Percentiles rank a stretch among this genome's conserved stretches.
These are phyloP conservation scores for Ephialtes manifestator DNA, from an alignment of 2,888 invertebrate genomes.

Conservation along the genomic window DNA sequence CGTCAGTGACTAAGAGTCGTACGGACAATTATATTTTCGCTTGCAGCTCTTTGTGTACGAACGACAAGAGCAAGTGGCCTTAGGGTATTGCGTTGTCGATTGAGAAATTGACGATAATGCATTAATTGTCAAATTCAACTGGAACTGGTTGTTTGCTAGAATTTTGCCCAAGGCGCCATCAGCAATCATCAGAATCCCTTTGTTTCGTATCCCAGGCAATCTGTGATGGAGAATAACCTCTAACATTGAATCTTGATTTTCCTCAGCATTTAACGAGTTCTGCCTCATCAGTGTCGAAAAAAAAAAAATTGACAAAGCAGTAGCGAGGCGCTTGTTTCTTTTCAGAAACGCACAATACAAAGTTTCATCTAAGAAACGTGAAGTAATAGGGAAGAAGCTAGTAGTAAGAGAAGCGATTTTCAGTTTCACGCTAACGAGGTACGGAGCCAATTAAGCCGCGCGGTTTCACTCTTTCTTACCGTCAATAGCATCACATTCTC, in stretches of 20 bases:
- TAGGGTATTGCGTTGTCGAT: background rate
- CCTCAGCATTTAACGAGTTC: background rate
- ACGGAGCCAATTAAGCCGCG: slow-evolving; percentile 42
- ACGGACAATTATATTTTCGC: background rate
- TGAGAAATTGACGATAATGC: background rate
- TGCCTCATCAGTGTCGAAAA: background rate
- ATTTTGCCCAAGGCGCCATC: background rate
- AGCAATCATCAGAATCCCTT: background rate
- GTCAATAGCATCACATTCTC: slow-evolving; percentile 23
- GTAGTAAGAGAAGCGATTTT: background rate
- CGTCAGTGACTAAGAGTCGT: background rate
- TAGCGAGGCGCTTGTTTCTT: background rate
- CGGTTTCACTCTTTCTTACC: slow-evolving; percentile 21
- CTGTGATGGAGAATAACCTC: background rate
- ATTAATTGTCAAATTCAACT: background rate
- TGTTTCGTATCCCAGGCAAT: background rate
- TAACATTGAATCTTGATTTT: slow-evolving; percentile 8
- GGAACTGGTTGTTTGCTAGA: background rate
- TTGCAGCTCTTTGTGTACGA: background rate
- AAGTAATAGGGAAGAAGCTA: slow-evolving; percentile 15
- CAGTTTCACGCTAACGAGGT: slow-evolving; percentile 46
- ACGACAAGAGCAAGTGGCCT: background rate
- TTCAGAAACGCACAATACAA: slow-evolving; percentile 21
- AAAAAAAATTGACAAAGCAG: background rate
- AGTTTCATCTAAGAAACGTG: slow-evolving; percentile 2